Percentiles rank a stretch among this genome's conserved stretches.
These are phyloP conservation scores for Avahi laniger DNA, from an alignment of 2,797 vertebrate species.

Conservation along the genomic window DNA sequence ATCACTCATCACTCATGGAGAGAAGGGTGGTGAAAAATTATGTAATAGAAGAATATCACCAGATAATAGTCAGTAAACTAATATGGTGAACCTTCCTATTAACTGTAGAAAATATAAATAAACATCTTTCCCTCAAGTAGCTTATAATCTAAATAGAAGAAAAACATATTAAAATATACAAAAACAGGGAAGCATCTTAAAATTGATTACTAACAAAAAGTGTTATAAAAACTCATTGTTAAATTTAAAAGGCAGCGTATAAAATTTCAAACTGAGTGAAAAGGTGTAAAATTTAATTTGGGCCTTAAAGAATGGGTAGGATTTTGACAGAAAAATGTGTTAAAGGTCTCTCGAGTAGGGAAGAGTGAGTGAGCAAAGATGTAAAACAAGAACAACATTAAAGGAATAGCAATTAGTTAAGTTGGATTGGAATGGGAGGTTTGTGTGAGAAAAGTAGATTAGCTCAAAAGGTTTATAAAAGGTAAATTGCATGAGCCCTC, in stretches of 20 bases:
- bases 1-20: not conserved
- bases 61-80: not conserved
- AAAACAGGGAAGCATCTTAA: not conserved
- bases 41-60: not conserved
- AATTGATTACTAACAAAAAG: not conserved
- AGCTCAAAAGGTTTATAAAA: not conserved
- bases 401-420: not conserved
- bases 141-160: not conserved
- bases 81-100: not conserved
- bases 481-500: not conserved
- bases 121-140: not conserved
- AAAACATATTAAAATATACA: not conserved
- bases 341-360: not conserved
- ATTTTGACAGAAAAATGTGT: not conserved
- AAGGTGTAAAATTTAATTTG: not conserved
- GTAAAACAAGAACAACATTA: not conserved
- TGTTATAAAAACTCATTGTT: not conserved
- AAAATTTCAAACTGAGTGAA: not conserved
- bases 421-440: not conserved
- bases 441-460: conserved; percentile 23
- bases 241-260: not conserved
- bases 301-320: not conserved
- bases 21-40: not conserved
- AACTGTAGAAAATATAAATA: not conserved
- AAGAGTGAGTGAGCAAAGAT: not conserved